A percentile compares a stretch with the other conserved stretches of the same genome.
Evolutionary conservation across 2,113 vertebrate species (phyloP).

Genomic region (Canis aureus): DNA sequence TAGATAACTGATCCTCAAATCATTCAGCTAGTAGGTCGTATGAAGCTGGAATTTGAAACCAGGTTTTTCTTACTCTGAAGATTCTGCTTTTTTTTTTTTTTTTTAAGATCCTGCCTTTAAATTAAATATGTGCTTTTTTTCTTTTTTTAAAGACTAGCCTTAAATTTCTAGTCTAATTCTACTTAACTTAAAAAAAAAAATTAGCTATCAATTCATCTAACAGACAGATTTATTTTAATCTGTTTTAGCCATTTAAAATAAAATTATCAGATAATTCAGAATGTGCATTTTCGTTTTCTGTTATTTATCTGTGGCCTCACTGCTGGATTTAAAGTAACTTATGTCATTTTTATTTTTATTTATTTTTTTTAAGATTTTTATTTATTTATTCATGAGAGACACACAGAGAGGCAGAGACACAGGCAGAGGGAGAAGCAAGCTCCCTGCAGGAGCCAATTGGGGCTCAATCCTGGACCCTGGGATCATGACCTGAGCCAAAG

Average conservation of each 20-base stretch:
- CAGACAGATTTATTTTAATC: not conserved
- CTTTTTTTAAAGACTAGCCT: not conserved
- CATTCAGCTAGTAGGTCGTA: not conserved
- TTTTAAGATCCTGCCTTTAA: not conserved
- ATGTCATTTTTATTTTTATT: not conserved
- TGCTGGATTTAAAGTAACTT: slow-evolving; percentile 1
- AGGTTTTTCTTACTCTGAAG: not conserved
- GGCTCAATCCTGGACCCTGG: too few species aligned
- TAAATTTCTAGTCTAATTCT: not conserved
- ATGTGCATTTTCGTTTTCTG: not conserved
- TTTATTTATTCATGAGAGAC: too few species aligned
- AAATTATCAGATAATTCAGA: slow-evolving; percentile 33
- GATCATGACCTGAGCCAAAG: too few species aligned
- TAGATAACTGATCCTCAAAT: not conserved
- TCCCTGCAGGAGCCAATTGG: too few species aligned
- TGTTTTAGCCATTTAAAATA: not conserved
- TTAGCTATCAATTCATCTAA: not conserved
- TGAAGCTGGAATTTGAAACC: not conserved
- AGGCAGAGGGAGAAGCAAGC: too few species aligned
- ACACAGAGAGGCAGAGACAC: too few species aligned
- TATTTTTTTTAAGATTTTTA: too few species aligned
- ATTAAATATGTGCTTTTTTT: not conserved
- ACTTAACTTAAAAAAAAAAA: not conserved
- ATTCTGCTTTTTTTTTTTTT: not conserved
- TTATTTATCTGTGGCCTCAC: not conserved